phyloP scores from a whole-genome alignment of 2,113 vertebrate species.

The Syngnathus typhle region DNA sequence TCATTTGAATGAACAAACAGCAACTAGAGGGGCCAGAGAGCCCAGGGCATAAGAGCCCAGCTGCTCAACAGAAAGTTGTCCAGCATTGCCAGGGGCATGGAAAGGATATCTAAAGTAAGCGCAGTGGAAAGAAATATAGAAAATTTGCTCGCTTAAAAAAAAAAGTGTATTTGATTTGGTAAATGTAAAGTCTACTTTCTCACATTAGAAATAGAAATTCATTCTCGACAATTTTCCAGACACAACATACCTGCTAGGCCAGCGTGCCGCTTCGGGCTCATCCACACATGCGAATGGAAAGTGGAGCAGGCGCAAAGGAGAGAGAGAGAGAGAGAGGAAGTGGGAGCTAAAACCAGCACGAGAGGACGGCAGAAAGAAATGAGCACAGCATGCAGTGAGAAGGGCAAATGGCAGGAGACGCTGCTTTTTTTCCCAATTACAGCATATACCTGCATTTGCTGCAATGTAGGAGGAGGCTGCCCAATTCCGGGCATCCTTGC shows the following conservation, averaged over 20 bases:
- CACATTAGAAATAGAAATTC: conserved; percentile 1
- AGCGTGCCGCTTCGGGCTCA: conserved; percentile 31
- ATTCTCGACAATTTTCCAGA: background rate
- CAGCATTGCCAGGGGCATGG: conserved; percentile 20
- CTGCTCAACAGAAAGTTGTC: conserved; percentile 36
- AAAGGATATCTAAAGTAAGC: conserved; percentile 23
- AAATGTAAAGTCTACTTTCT: background rate
- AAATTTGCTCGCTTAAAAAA: background rate
- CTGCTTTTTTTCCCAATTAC: conserved; percentile 23
- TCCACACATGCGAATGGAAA: conserved; percentile 51
- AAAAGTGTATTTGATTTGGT: conserved; percentile 14
- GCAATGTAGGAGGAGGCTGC: conserved; percentile 27
- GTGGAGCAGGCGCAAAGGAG: conserved; percentile 43
- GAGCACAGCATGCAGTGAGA: conserved; percentile 34
- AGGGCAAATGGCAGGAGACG: conserved; percentile 30
- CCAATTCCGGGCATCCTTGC: conserved; percentile 26
- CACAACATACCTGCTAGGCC: conserved; percentile 18
- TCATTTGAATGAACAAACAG: conserved; percentile 40
- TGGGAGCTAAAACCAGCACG: conserved; percentile 26
- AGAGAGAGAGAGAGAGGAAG: conserved; percentile 42
- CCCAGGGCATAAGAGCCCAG: conserved; percentile 43
- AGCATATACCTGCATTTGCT: conserved; percentile 13
- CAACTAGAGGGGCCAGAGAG: conserved; percentile 15
- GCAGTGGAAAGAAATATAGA: conserved; percentile 15
- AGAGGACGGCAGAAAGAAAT: conserved; percentile 18